These are phyloP conservation scores for Pachymerium ferrugineum DNA, from an alignment of 2,888 invertebrate species.

Conservation along the genomic window DNA sequence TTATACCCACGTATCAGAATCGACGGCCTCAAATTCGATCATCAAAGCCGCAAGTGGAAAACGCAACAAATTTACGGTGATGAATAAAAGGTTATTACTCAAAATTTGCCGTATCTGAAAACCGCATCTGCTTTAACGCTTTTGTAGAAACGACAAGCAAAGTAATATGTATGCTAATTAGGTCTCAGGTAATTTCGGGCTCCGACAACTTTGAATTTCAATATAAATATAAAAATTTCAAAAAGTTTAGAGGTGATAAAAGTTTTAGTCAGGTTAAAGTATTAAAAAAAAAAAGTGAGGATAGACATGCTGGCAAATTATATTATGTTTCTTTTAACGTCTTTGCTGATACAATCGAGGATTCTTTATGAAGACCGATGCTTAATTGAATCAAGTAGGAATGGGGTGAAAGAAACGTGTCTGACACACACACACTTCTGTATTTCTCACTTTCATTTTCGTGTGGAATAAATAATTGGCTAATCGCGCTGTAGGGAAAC, in stretches of 20 bases:
- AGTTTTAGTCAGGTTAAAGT: too few relatives aligned
- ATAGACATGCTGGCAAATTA: background rate
- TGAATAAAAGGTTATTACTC: background rate
- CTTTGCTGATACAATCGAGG: background rate
- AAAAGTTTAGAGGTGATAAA: too few relatives aligned
- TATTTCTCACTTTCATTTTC: too few relatives aligned
- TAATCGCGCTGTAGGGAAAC: too few relatives aligned
- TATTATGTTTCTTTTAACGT: background rate
- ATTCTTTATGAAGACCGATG: background rate
- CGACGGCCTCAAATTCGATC: background rate
- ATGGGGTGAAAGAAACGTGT: background rate
- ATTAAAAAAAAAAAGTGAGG: background rate
- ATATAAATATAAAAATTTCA: too few relatives aligned
- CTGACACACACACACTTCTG: too few relatives aligned
- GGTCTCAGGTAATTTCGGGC: background rate
- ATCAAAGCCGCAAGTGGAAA: background rate
- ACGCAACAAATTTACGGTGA: background rate
- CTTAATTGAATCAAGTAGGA: background rate
- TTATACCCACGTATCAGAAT: background rate
- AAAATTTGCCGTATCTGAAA: background rate
- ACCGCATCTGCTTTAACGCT: background rate
- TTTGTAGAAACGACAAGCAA: background rate
- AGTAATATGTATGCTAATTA: slow-evolving; percentile 7
- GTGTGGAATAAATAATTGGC: too few relatives aligned
- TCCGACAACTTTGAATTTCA: too few relatives aligned